Conservation (phyloP, 2,797 vertebrate species). For the Salarias fasciatus region DNA sequence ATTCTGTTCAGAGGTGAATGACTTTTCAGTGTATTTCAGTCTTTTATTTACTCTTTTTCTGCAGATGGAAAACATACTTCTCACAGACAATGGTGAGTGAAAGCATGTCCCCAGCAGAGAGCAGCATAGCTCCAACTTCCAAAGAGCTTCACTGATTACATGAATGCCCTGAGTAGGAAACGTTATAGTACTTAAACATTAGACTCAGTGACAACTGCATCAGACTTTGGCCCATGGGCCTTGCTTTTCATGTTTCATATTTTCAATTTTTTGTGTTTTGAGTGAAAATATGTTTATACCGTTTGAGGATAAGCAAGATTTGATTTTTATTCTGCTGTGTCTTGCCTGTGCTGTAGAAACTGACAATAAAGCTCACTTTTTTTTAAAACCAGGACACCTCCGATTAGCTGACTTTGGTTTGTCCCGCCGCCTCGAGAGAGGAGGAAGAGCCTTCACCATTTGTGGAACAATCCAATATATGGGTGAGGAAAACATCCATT, state of each 20-base stretch:
- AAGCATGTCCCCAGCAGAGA: slow-evolving; percentile 52
- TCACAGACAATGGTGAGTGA: slow-evolving; percentile 90
- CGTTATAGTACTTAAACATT: not conserved
- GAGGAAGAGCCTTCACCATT: slow-evolving; percentile 91
- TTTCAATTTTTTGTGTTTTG: slow-evolving; percentile 3
- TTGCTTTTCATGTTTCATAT: not conserved
- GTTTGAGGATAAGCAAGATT: too few relatives aligned
- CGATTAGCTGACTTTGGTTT: slow-evolving; percentile 95
- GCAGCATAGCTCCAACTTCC: slow-evolving; percentile 57
- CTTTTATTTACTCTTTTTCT: slow-evolving; percentile 24
- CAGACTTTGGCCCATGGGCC: not conserved
- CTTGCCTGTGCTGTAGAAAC: too few relatives aligned
- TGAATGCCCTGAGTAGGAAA: not conserved
- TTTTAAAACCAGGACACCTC: slow-evolving; percentile 94
- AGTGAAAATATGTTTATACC: too few relatives aligned
- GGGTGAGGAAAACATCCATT: slow-evolving; percentile 84
- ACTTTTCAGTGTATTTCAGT: slow-evolving; percentile 3
- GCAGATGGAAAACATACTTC: slow-evolving; percentile 97
- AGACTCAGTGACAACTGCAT: too few relatives aligned
- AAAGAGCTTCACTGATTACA: slow-evolving; percentile 26
- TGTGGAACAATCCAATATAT: slow-evolving; percentile 98
- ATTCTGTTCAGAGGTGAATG: not conserved
- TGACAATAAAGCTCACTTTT: too few relatives aligned
- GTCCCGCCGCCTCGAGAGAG: slow-evolving; percentile 88
- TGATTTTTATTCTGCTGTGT: too few relatives aligned